Evolutionary conservation across 2,888 invertebrate genomes (phyloP).

Genomic region (Hirtodrosophila duncani): DNA sequence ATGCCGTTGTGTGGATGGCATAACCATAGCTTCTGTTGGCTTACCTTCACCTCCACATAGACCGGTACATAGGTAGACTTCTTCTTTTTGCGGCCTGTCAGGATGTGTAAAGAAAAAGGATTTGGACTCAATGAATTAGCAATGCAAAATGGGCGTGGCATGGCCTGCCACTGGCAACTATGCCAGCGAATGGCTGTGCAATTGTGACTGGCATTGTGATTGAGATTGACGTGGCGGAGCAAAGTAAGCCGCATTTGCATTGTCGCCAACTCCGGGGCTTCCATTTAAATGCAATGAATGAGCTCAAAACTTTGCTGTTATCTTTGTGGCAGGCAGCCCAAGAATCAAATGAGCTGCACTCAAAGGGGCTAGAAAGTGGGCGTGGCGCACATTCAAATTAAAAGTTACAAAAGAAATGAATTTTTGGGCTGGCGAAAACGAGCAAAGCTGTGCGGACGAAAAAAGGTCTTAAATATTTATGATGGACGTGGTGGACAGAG

Average conservation of each 20-base stretch:
- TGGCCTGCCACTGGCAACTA: not conserved
- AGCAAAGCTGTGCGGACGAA: too few species aligned
- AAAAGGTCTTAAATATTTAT: constrained; percentile 75
- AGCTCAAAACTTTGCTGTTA: constrained; percentile 53
- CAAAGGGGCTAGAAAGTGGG: not conserved
- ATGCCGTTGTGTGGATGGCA: too few species aligned
- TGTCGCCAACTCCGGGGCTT: constrained; percentile 30
- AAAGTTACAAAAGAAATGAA: constrained; percentile 70
- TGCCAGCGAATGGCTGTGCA: constrained; percentile 26
- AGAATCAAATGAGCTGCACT: constrained; percentile 60
- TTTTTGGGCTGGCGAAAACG: constrained; percentile 57
- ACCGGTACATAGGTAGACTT: constrained; percentile 58
- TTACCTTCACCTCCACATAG: constrained; percentile 77
- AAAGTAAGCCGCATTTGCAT: constrained; percentile 48
- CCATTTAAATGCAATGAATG: constrained; percentile 72
- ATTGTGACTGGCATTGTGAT: constrained; percentile 34
- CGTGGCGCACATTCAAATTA: constrained; percentile 56
- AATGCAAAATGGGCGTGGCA: constrained; percentile 32
- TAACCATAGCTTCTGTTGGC: too few species aligned
- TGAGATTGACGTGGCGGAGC: constrained; percentile 50
- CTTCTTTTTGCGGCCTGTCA: constrained; percentile 65
- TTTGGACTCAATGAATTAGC: constrained; percentile 34
- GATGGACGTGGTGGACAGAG: constrained; percentile 50
- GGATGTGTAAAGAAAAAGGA: constrained; percentile 1
- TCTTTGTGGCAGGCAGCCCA: constrained; percentile 39